phyloP scores from a whole-genome alignment of 1,140 invertebrate genomes.

The Achatina immaculata region DNA sequence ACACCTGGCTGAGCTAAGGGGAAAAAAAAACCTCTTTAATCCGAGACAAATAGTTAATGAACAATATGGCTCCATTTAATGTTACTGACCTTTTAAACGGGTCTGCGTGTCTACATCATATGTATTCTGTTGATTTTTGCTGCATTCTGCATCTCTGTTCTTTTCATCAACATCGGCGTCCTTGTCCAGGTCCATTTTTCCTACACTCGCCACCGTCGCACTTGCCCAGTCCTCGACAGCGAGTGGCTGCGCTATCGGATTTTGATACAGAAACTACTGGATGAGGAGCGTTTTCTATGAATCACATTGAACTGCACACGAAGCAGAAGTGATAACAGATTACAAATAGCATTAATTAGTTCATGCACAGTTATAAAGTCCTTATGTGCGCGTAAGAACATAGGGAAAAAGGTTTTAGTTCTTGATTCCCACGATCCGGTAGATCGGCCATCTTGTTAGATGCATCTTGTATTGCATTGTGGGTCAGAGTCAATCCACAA shows the following conservation, averaged over 20 bases:
- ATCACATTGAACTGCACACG: neutral
- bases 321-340: neutral
- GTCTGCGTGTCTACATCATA: neutral
- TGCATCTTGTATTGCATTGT: conserved; percentile 31
- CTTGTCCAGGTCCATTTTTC: neutral
- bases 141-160: neutral
- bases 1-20: too few species aligned
- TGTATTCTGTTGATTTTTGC: neutral
- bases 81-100: neutral
- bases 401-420: neutral
- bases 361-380: neutral
- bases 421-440: conserved; percentile 24
- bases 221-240: conserved; percentile 13
- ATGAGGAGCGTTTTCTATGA: neutral
- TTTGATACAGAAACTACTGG: too few species aligned
- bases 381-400: neutral
- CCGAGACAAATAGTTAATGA: too few species aligned
- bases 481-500: conserved; percentile 38
- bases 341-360: neutral
- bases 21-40: too few species aligned
- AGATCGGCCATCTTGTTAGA: conserved; percentile 26
- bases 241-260: too few species aligned
- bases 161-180: neutral
- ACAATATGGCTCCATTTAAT: too few species aligned
- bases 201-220: neutral